Percentiles rank a stretch among this genome's conserved stretches.
Conservation (phyloP, 2,888 invertebrate genomes). For the Bursaphelenchus okinawaensis region DNA sequence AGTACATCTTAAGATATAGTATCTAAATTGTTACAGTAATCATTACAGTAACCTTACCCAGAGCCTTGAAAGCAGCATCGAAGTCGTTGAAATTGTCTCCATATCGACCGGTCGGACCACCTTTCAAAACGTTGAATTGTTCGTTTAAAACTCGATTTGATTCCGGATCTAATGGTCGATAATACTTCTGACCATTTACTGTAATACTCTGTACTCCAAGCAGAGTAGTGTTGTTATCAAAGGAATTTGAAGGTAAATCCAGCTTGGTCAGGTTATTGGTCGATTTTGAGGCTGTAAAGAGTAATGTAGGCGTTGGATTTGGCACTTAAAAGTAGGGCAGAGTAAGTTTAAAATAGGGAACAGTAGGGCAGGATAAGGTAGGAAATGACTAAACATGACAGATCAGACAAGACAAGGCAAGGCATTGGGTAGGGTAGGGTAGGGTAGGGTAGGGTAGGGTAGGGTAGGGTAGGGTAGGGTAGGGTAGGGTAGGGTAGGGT, state of each 20-base stretch:
- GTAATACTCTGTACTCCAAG: slow-evolving; percentile 31
- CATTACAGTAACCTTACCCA: too few species aligned
- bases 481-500: too few species aligned
- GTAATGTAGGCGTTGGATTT: too few species aligned
- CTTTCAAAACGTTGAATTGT: background rate
- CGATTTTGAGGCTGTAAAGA: background rate
- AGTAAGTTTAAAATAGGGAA: too few species aligned
- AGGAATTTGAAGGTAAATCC: background rate
- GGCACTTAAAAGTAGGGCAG: too few species aligned
- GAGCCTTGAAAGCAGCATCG: background rate
- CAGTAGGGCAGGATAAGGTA: background rate
- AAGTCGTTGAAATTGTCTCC: background rate
- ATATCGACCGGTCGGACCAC: background rate
- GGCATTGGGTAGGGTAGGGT: too few species aligned
- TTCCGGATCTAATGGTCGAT: slow-evolving; percentile 22
- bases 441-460: too few species aligned
- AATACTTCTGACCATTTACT: slow-evolving; percentile 32
- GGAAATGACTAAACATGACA: too few species aligned
- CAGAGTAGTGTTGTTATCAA: slow-evolving; percentile 25
- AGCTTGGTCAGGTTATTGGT: background rate
- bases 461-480: too few species aligned
- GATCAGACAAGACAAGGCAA: too few species aligned
- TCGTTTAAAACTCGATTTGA: slow-evolving; percentile 1
- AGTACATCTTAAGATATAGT: too few species aligned
- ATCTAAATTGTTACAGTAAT: too few species aligned